Conservation (phyloP, 2,888 invertebrate genomes). For the Limnephilus marmoratus region DNA sequence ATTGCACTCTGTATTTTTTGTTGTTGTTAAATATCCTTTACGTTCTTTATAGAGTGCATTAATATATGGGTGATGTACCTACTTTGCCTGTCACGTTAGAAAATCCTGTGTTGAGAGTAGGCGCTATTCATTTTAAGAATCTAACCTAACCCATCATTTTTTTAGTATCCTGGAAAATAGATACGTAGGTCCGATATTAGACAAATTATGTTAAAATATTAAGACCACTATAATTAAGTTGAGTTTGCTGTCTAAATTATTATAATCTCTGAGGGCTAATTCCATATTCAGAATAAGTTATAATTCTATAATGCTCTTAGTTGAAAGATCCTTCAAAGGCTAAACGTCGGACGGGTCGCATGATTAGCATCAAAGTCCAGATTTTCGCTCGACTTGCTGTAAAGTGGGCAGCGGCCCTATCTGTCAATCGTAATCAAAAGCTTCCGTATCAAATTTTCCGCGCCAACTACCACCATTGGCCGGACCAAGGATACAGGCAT, state of each 20-base stretch:
- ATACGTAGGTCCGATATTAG: background rate
- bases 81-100: too few relatives aligned
- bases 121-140: background rate
- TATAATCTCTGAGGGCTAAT: background rate
- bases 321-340: constrained; percentile 18
- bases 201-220: background rate
- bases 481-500: constrained; percentile 22
- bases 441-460: constrained; percentile 64
- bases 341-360: constrained; percentile 32
- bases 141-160: background rate
- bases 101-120: too few relatives aligned
- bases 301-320: constrained; percentile 10
- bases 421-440: constrained; percentile 62
- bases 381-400: constrained; percentile 52
- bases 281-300: background rate
- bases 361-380: constrained; percentile 40
- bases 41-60: too few relatives aligned
- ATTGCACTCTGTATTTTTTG: too few relatives aligned
- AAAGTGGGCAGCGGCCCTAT: constrained; percentile 57
- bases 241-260: background rate
- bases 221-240: background rate
- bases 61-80: too few relatives aligned
- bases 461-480: constrained; percentile 45
- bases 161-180: background rate
- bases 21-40: too few relatives aligned